phyloP scores from a whole-genome alignment of 2,888 invertebrate genomes.

The Drosophila vallismaia region DNA sequence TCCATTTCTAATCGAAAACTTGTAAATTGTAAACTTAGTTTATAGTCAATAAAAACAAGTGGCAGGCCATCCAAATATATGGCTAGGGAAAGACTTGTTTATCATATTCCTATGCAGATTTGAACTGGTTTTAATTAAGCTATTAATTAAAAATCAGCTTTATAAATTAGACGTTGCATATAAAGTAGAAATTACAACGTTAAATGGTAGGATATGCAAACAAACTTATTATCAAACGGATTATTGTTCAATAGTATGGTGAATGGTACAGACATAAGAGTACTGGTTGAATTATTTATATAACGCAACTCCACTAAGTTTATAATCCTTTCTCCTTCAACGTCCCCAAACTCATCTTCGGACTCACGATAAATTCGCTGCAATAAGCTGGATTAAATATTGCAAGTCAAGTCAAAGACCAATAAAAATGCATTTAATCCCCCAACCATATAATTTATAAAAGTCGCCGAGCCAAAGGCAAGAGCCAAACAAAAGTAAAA shows the following conservation, averaged over 20 bases:
- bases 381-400: constrained; percentile 58
- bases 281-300: constrained; percentile 8
- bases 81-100: constrained; percentile 6
- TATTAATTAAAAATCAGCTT: background rate
- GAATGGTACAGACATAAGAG: constrained; percentile 3
- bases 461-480: constrained; percentile 33
- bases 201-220: background rate
- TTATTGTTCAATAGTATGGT: background rate
- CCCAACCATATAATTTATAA: constrained; percentile 58
- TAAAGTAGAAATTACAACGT: constrained; percentile 2
- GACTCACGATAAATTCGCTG: constrained; percentile 33
- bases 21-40: background rate
- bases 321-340: constrained; percentile 36
- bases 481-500: constrained; percentile 52
- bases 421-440: constrained; percentile 66
- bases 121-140: constrained; percentile 14
- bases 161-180: constrained; percentile 1
- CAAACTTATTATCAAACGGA: background rate
- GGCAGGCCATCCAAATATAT: background rate
- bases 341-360: constrained; percentile 21
- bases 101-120: constrained; percentile 3
- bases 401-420: constrained; percentile 56
- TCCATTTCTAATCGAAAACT: background rate
- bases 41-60: background rate
- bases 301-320: constrained; percentile 2